phyloP scores from a whole-genome alignment of 2,797 vertebrate genomes.

The Dromococcyx pavoninus region DNA sequence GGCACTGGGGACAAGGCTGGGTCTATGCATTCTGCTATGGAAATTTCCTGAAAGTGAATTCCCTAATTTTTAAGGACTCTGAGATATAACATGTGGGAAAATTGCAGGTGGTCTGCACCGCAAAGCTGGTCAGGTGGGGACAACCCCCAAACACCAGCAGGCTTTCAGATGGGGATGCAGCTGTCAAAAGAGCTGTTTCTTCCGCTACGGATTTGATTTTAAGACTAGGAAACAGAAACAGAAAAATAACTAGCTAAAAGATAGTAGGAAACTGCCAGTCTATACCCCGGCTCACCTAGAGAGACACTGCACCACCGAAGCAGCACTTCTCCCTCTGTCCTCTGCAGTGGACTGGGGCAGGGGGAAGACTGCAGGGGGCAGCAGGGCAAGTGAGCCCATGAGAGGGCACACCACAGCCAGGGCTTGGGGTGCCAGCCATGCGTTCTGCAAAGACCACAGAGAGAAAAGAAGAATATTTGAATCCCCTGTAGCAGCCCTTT shows the following conservation, averaged over 20 bases:
- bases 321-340: no score
- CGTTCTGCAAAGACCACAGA: not conserved
- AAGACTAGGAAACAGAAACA: not conserved
- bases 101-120: constrained; percentile 23
- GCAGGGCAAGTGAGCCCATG: not conserved
- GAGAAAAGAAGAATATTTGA: not conserved
- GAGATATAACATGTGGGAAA: constrained; percentile 51
- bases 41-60: constrained; percentile 30
- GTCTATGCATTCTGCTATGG: constrained; percentile 24
- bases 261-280: no score
- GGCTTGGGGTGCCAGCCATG: accelerated
- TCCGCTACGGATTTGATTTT: not conserved
- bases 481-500: not conserved
- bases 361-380: not conserved
- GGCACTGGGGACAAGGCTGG: not conserved
- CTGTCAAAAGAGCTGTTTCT: constrained; percentile 18
- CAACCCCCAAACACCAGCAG: constrained; percentile 34
- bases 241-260: constrained; percentile 3
- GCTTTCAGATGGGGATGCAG: constrained; percentile 50
- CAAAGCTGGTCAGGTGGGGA: constrained; percentile 56
- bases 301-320: no score
- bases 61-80: not conserved
- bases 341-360: not conserved
- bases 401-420: not conserved
- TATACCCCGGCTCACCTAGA: no score